phyloP scores from a whole-genome alignment of 1,140 invertebrate species.

The Diplogasteroides magnus region DNA sequence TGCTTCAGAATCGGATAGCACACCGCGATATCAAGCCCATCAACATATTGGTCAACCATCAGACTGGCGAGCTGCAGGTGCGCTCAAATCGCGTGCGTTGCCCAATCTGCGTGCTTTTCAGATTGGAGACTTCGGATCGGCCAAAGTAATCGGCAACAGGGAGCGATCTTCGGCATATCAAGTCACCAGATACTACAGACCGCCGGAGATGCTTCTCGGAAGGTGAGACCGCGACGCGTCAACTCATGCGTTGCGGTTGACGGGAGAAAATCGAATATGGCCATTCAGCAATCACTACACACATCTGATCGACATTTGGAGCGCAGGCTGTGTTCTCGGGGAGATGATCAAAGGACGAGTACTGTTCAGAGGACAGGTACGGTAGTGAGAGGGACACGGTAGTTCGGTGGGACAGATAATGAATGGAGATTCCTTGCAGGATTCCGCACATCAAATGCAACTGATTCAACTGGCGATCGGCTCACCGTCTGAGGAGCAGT shows the following conservation, averaged over 20 bases:
- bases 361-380: slow-evolving; percentile 87
- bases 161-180: background rate
- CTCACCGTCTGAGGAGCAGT: slow-evolving; percentile 71
- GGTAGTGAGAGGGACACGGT: background rate
- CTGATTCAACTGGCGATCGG: slow-evolving; percentile 97
- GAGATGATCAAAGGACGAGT: slow-evolving; percentile 84
- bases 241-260: too few relatives aligned
- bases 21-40: slow-evolving; percentile 40
- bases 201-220: slow-evolving; percentile 42
- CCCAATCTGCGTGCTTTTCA: slow-evolving; percentile 37
- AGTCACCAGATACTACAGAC: slow-evolving; percentile 42
- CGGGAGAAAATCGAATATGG: too few relatives aligned
- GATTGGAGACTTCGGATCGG: slow-evolving; percentile 48
- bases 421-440: slow-evolving; percentile 55
- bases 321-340: slow-evolving; percentile 93
- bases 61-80: background rate
- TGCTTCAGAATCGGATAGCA: slow-evolving; percentile 24
- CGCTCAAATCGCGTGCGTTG: slow-evolving; percentile 39
- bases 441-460: slow-evolving; percentile 93
- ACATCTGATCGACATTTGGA: slow-evolving; percentile 79
- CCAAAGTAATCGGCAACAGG: slow-evolving; percentile 32
- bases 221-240: too few relatives aligned
- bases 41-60: background rate
- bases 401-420: background rate
- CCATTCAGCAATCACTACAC: slow-evolving; percentile 29